Percentiles rank a stretch among this genome's conserved stretches.
Evolutionary conservation across 2,113 vertebrate genomes (phyloP).

Genomic region (Acanthisitta chloris): DNA sequence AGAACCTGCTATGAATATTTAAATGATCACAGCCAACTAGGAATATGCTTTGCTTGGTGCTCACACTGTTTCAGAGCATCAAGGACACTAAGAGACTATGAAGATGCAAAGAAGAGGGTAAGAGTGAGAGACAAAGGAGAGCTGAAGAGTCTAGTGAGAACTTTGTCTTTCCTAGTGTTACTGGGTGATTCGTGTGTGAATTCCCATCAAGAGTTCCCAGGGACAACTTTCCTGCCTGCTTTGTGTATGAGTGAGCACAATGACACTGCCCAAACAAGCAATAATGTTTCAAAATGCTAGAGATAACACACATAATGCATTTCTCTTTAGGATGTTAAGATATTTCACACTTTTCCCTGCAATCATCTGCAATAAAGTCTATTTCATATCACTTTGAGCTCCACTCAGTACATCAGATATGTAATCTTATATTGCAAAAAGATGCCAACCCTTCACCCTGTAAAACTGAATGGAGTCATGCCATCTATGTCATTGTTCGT

Average conservation of each 20-base stretch:
- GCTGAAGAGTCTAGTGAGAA: background rate
- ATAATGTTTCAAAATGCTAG: background rate
- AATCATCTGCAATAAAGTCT: constrained; percentile 15
- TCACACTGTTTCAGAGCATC: background rate
- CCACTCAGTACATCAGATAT: background rate
- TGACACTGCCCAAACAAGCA: background rate
- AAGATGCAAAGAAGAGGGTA: background rate
- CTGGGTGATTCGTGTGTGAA: background rate
- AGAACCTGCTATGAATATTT: background rate
- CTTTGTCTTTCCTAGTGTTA: background rate
- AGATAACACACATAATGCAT: background rate
- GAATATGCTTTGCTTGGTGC: background rate
- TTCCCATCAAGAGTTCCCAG: background rate
- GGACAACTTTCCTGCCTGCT: background rate
- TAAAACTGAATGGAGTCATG: background rate
- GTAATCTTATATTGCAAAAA: background rate
- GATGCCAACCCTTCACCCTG: background rate
- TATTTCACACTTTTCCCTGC: background rate
- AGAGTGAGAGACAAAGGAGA: background rate
- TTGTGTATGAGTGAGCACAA: background rate
- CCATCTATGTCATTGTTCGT: background rate
- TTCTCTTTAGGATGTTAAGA: background rate
- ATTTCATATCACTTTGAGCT: background rate
- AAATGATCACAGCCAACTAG: background rate
- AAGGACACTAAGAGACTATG: background rate